Percentiles rank a stretch among this genome's conserved stretches.
These are phyloP conservation scores for Liopterus haemorrhoidalis DNA, from an alignment of 2,888 invertebrate species.

Conservation along the genomic window DNA sequence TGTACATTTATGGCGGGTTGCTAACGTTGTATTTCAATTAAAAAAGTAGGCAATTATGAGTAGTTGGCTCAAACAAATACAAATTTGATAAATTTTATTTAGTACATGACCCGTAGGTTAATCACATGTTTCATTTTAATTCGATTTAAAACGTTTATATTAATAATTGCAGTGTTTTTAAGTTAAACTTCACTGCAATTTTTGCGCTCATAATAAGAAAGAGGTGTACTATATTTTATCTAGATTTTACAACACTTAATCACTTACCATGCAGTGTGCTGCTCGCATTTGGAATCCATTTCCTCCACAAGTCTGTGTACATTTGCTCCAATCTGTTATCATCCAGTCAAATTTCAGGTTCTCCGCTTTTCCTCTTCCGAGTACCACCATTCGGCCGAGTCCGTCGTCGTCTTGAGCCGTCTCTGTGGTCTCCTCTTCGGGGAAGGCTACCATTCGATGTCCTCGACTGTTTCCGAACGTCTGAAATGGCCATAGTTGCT, in stretches of 20 bases:
- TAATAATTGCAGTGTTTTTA: conserved; percentile 41
- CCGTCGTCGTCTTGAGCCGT: conserved; percentile 42
- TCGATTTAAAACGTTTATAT: too few species aligned
- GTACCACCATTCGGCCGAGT: conserved; percentile 35
- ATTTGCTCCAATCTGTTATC: conserved; percentile 78
- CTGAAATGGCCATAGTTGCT: conserved; percentile 82
- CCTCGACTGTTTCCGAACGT: conserved; percentile 63
- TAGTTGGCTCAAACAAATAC: too few species aligned
- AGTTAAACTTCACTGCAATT: too few species aligned
- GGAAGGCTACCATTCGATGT: conserved; percentile 57
- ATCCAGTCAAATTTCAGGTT: conserved; percentile 69
- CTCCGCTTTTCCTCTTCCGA: conserved; percentile 44
- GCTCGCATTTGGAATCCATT: conserved; percentile 66
- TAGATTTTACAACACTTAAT: neutral
- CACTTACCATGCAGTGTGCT: conserved; percentile 62
- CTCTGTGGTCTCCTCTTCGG: conserved; percentile 44
- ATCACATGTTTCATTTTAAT: too few species aligned
- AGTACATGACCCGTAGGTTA: too few species aligned
- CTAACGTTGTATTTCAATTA: too few species aligned
- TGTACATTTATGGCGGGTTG: too few species aligned
- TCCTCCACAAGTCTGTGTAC: conserved; percentile 77
- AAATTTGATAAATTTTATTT: too few species aligned
- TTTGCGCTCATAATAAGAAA: too few species aligned
- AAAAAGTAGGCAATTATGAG: too few species aligned
- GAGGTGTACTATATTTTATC: too few species aligned